Conservation (phyloP, 2,797 vertebrate species). For the Takifugu rubripes region DNA sequence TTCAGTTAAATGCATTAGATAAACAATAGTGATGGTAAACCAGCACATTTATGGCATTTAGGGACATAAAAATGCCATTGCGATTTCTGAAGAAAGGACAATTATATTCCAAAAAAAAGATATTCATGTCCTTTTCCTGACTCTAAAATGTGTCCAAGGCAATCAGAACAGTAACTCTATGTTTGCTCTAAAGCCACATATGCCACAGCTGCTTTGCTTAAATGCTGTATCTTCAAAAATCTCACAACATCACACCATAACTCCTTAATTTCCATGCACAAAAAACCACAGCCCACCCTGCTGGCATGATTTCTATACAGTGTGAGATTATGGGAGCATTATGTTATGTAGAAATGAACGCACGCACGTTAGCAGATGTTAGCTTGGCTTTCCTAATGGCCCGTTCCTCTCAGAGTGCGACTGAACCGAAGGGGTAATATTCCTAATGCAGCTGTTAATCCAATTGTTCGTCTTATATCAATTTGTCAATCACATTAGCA, state of each 20-base stretch:
- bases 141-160: too few species aligned
- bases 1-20: too few species aligned
- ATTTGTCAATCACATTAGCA: constrained; percentile 32
- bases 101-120: too few species aligned
- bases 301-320: constrained; percentile 21
- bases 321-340: constrained; percentile 8
- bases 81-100: too few species aligned
- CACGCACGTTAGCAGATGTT: constrained; percentile 12
- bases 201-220: constrained; percentile 6
- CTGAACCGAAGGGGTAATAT: constrained; percentile 32
- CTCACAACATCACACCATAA: constrained; percentile 12
- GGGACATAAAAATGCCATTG: too few species aligned
- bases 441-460: constrained; percentile 54
- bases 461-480: constrained; percentile 27
- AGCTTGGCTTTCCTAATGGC: constrained; percentile 17
- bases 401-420: constrained; percentile 17
- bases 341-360: too few species aligned
- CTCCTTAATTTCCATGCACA: constrained; percentile 1
- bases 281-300: constrained; percentile 11
- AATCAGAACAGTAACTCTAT: too few species aligned
- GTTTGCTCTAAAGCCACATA: too few species aligned
- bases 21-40: too few species aligned
- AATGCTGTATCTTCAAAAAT: constrained; percentile 6
- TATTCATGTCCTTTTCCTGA: too few species aligned
- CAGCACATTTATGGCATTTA: too few species aligned